Evolutionary conservation across 23 tunicate species (phyloP), one percentile per base, ranked within the genome.

Genomic region (Ascidia mentula): DNA sequence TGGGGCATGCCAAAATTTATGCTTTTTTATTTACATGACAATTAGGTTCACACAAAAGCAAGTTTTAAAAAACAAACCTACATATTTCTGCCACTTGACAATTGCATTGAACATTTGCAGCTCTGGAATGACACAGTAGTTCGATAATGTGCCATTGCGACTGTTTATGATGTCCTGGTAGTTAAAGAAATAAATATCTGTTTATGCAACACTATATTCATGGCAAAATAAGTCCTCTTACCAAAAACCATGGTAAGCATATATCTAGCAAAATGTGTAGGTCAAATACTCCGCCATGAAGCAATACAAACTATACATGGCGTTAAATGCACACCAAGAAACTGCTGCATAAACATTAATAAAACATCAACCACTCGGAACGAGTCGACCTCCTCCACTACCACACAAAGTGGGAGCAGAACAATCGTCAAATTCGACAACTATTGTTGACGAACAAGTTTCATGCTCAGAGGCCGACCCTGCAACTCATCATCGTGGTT

Each of bases 51-150:
- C n/a, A n/a, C n/a, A n/a, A n/a, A n/a, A n/a, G n/a, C n/a, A n/a
- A n/a, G n/a, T n/a, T n/a, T n/a, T n/a, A n/a, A n/a, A n/a, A n/a
- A n/a, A n/a, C n/a, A n/a, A 34, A 78, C 83, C 45, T 60, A 86
- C 90, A 37, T 72, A 76, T 26, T 60, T 80, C 59, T 45, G 75
- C 90, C 90, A 86, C 72, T 80, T 80, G 13, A 86, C 32, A 53
- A 86, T 86, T 28, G 79, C 85, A 38, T 86, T 80, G 34, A 86
- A 86, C 85, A 86, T 80, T 38, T 86, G 86, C 38, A 86, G 73
- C 36, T 86, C 90, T 60, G 90, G 79, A 37, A 86, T 86, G 20
- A 86, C 73, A 32, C 71, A 74, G 22, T 59, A 26, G 31, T 80
- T 59, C 17, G 90, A 75, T 35, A 86, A 30, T 20, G 53, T 40